Evolutionary conservation across 1,140 invertebrate species (phyloP).

Genomic region (Maniola jurtina): DNA sequence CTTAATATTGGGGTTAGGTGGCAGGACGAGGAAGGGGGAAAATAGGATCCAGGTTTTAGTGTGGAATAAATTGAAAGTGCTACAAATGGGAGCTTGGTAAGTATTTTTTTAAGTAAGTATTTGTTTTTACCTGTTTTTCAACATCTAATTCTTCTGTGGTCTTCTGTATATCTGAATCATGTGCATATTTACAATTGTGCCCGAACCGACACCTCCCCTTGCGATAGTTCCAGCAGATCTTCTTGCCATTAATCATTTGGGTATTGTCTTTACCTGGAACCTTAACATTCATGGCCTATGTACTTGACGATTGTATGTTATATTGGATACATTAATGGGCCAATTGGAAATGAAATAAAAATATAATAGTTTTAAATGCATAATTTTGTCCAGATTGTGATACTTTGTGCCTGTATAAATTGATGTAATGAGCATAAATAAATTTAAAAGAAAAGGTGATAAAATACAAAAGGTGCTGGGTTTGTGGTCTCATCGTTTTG

Average conservation of each 20-base stretch:
- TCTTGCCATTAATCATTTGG: conserved; percentile 90
- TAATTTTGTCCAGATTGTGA: neutral
- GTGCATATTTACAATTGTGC: conserved; percentile 94
- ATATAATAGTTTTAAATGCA: neutral
- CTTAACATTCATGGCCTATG: conserved; percentile 78
- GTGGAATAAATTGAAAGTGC: no score
- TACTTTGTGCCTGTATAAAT: neutral
- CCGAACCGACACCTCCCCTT: conserved; percentile 95
- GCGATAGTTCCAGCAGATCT: conserved; percentile 96
- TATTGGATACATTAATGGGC: conserved; percentile 47
- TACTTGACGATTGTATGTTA: conserved; percentile 78
- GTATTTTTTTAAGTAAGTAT: no score
- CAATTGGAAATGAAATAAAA: conserved; percentile 20
- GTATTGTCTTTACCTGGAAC: conserved; percentile 84
- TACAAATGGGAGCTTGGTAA: no score
- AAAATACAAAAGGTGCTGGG: no score
- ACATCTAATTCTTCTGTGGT: conserved; percentile 79
- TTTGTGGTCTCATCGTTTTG: no score
- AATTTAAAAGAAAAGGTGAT: no score
- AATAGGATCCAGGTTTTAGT: no score
- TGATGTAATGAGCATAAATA: neutral
- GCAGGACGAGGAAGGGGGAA: no score
- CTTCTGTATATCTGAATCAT: conserved; percentile 90
- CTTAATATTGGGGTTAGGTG: no score
- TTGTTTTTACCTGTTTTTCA: conserved; percentile 71